A percentile compares a stretch with the other conserved stretches of the same genome.
Conservation (phyloP, 2,888 invertebrate species). For the Stenchaetothrips biformis region DNA sequence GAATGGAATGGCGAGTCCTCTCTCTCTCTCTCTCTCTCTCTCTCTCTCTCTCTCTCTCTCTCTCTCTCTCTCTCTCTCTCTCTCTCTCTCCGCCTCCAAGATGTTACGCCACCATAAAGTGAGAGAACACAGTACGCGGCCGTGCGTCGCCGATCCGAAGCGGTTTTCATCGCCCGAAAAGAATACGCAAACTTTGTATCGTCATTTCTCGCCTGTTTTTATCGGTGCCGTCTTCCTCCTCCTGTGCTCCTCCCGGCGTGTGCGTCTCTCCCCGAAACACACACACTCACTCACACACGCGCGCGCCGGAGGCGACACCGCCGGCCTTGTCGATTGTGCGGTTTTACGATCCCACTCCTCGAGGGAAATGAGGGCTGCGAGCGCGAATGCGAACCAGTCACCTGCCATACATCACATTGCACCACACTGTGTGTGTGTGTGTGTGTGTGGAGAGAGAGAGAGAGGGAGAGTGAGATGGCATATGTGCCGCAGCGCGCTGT, state of each 20-base stretch:
- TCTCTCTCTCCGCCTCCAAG: background rate
- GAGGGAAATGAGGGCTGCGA: background rate
- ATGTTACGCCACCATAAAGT: background rate
- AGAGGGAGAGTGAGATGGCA: background rate
- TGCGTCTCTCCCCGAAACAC: background rate
- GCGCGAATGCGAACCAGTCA: background rate
- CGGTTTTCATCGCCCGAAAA: background rate
- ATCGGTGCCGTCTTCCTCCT: background rate
- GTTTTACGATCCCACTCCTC: background rate
- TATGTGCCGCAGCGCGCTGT: no score
- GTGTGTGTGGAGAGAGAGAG: background rate
- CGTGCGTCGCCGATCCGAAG: background rate
- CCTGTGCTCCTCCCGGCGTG: background rate
- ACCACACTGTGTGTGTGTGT: background rate
- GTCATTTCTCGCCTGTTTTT: slow-evolving; percentile 3
- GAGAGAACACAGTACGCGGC: background rate
- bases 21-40: background rate
- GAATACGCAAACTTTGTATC: background rate
- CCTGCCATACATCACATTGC: background rate
- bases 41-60: background rate
- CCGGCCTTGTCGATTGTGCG: background rate
- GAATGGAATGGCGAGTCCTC: background rate
- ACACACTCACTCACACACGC: background rate
- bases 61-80: background rate
- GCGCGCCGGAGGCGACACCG: background rate